A percentile compares a stretch with the other conserved stretches of the same genome.
Evolutionary conservation across 2,797 vertebrate genomes (phyloP).

Genomic region (Ptychobarbus kaznakovi): DNA sequence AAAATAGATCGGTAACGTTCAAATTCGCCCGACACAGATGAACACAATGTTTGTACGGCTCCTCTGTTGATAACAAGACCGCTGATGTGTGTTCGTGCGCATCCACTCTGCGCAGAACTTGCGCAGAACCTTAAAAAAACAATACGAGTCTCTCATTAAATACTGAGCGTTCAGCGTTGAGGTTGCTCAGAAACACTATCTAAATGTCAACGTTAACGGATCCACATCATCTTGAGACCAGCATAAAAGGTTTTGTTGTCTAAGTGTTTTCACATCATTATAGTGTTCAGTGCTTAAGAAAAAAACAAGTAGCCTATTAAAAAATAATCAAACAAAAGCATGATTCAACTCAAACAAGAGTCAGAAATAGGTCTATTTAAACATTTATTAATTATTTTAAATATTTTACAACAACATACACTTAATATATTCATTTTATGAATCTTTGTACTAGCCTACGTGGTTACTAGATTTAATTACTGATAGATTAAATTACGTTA

Average conservation of each 20-base stretch:
- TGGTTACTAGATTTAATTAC: not conserved
- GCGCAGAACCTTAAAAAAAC: not conserved
- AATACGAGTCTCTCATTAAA: not conserved
- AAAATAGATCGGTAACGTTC: not conserved
- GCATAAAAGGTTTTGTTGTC: not conserved
- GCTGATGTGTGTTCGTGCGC: not conserved
- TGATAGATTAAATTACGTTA: not conserved
- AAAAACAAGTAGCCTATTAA: not conserved
- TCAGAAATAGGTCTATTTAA: not conserved
- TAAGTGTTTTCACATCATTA: not conserved
- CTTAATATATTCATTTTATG: not conserved
- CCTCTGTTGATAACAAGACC: constrained; percentile 9
- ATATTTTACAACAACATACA: not conserved
- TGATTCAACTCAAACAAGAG: not conserved
- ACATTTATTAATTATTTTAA: not conserved
- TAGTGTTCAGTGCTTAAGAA: not conserved
- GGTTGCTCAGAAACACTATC: not conserved
- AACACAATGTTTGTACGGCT: constrained; percentile 30
- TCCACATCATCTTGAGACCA: not conserved
- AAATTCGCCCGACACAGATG: not conserved
- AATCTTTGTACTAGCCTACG: not conserved
- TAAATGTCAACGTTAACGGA: too few relatives aligned
- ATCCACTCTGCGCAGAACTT: constrained; percentile 15
- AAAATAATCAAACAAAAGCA: not conserved
- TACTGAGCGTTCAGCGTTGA: not conserved